Evolutionary conservation across 2,888 invertebrate species (phyloP), one percentile per base, ranked within the genome.

Genomic region (Phania funesta): DNA sequence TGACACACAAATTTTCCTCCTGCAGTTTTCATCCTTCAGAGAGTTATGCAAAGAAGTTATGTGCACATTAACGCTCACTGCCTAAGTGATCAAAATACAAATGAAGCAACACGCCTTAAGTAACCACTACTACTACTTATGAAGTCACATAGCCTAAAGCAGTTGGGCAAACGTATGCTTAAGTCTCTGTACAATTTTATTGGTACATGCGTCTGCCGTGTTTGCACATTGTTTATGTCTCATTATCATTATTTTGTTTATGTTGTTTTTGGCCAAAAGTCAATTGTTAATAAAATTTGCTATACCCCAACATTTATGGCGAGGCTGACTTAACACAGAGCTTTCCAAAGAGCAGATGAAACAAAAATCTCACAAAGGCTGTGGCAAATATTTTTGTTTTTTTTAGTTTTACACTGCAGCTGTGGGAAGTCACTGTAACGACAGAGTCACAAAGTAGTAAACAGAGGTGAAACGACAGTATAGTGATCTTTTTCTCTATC

Each of bases 221-320:
- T 29, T 16, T 29, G n/a, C n/a, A n/a, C n/a, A n/a, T 3, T 9
- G 22, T 5, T 50, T 44, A 20, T 26, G 4, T 32, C 18, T 2
- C 41, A 41, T 44, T 60, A 46, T 62, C 22, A 32, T 32, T 22
- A 48, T 44, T 79, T 80, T 64, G 56, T 80, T 79, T 67, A 71
- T 68, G 73, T 29, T 26, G 11, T 20, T 46, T 56, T 68, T 76
- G 46, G 54, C 67, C 80, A 76, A 76, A 81, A 81, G 71, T 81
- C 80, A 68, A 81, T 81, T 77, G 81, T 41, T 81, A 77, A 64
- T 73, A 68, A 81, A 81, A 81, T 73, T 67, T 77, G 67, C 73
- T 73, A 54, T 60, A 60, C 20, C 56, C 46, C 56, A 50, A 65
- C 50, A 44, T 65, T 73, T 70, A 32, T 54, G 32, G 13, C 48